Conservation (phyloP, 2,113 vertebrate genomes). For the Burhinus bistriatus region DNA sequence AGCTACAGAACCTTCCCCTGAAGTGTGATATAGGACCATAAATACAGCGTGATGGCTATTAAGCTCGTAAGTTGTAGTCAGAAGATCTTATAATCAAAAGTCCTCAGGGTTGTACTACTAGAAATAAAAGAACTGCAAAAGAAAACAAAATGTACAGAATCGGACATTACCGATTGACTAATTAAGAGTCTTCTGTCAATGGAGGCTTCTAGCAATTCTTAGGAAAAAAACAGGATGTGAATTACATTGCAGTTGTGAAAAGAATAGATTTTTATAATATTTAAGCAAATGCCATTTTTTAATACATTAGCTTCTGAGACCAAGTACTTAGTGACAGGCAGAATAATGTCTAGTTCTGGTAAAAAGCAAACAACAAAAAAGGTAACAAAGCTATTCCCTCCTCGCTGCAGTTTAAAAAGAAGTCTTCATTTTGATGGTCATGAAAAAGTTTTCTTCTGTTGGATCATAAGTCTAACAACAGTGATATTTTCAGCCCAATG, state of each 20-base stretch:
- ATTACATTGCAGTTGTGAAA: background rate
- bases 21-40: conserved; percentile 58
- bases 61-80: conserved; percentile 14
- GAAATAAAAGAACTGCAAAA: background rate
- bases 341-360: background rate
- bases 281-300: background rate
- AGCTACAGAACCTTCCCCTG: conserved; percentile 61
- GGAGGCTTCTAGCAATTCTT: background rate
- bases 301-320: background rate
- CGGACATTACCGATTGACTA: background rate
- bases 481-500: background rate
- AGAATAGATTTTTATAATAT: background rate
- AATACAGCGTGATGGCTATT: conserved; percentile 61
- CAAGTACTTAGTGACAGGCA: background rate
- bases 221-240: background rate
- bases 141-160: background rate
- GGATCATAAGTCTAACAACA: background rate
- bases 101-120: background rate
- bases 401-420: background rate
- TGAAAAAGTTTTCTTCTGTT: background rate
- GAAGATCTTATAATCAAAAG: conserved; percentile 30
- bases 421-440: background rate
- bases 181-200: background rate
- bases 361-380: background rate
- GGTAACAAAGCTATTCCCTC: background rate